Conservation (phyloP, 2,888 invertebrate species). For the Lampropteryx suffumata region DNA sequence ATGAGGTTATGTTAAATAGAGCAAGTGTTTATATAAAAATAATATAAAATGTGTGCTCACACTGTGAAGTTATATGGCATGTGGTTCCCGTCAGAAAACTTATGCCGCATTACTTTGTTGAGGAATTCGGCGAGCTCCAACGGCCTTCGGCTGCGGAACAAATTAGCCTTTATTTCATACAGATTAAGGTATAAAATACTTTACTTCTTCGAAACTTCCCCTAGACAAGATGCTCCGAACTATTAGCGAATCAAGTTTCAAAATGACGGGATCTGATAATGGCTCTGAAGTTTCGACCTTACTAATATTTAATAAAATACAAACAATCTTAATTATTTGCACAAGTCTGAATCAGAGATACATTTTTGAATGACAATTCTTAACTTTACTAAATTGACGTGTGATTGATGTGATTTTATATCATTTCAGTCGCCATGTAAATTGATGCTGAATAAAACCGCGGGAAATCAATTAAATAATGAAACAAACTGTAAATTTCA, state of each 20-base stretch:
- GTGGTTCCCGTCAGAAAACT: conserved; percentile 66
- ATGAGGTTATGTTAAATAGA: conserved; percentile 10
- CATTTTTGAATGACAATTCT: too few relatives aligned
- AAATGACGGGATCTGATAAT: too few relatives aligned
- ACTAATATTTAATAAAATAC: too few relatives aligned
- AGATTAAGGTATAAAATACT: conserved; percentile 24
- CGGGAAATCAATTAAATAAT: too few relatives aligned
- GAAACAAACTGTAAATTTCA: too few relatives aligned
- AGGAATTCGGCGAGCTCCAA: conserved; percentile 80
- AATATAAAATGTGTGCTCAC: conserved; percentile 69
- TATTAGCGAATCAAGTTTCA: conserved; percentile 1
- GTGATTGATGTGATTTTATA: too few relatives aligned
- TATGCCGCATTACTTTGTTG: conserved; percentile 76
- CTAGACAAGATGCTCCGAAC: conserved; percentile 1
- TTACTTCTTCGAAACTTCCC: background rate
- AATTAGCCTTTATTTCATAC: conserved; percentile 49
- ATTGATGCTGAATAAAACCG: too few relatives aligned
- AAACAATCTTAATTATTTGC: too few relatives aligned
- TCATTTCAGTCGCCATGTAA: too few relatives aligned
- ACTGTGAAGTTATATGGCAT: conserved; percentile 83
- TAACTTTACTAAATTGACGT: too few relatives aligned
- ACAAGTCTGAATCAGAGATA: too few relatives aligned
- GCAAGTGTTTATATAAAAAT: conserved; percentile 37
- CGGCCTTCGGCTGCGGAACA: conserved; percentile 81
- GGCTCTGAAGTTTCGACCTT: too few relatives aligned